These are phyloP conservation scores for Mus minutoides DNA, from an alignment of 2,797 vertebrate genomes.

Conservation along the genomic window DNA sequence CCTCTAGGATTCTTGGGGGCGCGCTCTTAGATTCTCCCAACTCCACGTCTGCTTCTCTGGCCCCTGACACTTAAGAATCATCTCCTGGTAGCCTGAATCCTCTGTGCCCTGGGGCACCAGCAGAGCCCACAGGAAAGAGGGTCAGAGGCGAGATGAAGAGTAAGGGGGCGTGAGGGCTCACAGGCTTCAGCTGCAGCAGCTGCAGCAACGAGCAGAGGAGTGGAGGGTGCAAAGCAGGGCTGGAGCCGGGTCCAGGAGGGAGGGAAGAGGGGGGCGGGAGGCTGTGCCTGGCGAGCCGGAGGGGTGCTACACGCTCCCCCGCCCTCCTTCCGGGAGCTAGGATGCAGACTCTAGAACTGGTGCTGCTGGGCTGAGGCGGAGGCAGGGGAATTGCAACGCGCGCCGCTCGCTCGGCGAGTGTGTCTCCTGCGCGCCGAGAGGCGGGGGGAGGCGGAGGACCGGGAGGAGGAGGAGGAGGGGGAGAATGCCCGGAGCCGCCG, in stretches of 20 bases:
- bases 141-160: background rate
- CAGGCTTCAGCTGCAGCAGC: conserved; percentile 69
- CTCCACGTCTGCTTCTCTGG: background rate
- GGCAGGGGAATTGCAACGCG: conserved; percentile 75
- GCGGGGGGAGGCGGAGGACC: conserved; percentile 67
- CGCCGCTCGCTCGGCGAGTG: conserved; percentile 66
- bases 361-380: conserved; percentile 77
- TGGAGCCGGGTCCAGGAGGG: conserved; percentile 51
- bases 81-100: background rate
- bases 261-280: conserved; percentile 53
- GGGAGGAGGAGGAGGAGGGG: conserved; percentile 78
- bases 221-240: conserved; percentile 47
- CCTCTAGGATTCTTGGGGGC: conserved; percentile 10
- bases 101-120: background rate
- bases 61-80: background rate
- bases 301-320: conserved; percentile 69
- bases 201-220: conserved; percentile 59
- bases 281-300: conserved; percentile 61
- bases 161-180: background rate
- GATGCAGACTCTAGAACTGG: conserved; percentile 77
- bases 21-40: background rate
- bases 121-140: background rate
- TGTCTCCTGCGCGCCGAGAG: conserved; percentile 73
- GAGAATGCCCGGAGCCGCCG: conserved; percentile 88
- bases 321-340: conserved; percentile 71